These are phyloP conservation scores for Tympanoctomys barrerae DNA, from an alignment of 2,797 vertebrate species.

Conservation along the genomic window DNA sequence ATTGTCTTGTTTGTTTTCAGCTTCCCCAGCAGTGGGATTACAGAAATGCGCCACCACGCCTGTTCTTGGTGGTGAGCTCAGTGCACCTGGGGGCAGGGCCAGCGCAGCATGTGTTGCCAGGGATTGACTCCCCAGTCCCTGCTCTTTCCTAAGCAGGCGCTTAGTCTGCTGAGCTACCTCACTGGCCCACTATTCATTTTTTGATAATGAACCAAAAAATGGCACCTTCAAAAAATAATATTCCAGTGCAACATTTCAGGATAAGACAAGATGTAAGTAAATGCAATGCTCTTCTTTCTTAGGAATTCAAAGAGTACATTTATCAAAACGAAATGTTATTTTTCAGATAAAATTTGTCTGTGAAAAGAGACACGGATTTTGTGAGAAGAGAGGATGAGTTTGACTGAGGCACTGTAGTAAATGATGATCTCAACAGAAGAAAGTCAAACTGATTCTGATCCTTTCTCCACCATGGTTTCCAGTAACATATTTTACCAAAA, in stretches of 20 bases:
- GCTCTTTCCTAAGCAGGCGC: too few relatives aligned
- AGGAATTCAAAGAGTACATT: background rate
- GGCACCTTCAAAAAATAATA: background rate
- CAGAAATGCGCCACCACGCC: too few relatives aligned
- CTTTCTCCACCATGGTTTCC: constrained; percentile 1
- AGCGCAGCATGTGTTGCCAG: too few relatives aligned
- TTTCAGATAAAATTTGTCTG: constrained; percentile 29
- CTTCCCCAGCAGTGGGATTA: too few relatives aligned
- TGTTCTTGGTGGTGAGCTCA: too few relatives aligned
- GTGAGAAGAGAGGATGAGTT: constrained; percentile 22
- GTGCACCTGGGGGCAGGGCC: too few relatives aligned
- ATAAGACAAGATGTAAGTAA: constrained; percentile 46
- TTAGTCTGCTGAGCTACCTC: too few relatives aligned
- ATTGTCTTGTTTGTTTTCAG: too few relatives aligned
- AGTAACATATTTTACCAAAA: background rate
- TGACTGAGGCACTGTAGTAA: background rate
- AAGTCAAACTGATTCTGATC: background rate
- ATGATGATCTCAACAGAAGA: constrained; percentile 19
- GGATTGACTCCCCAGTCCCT: too few relatives aligned
- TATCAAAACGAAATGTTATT: constrained; percentile 45
- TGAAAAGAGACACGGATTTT: constrained; percentile 21
- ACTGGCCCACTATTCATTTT: background rate
- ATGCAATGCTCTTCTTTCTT: background rate
- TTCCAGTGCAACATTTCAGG: constrained; percentile 46
- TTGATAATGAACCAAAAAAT: background rate